Evolutionary conservation across 2,113 vertebrate genomes (phyloP).

Genomic region (Calidris pygmaea): DNA sequence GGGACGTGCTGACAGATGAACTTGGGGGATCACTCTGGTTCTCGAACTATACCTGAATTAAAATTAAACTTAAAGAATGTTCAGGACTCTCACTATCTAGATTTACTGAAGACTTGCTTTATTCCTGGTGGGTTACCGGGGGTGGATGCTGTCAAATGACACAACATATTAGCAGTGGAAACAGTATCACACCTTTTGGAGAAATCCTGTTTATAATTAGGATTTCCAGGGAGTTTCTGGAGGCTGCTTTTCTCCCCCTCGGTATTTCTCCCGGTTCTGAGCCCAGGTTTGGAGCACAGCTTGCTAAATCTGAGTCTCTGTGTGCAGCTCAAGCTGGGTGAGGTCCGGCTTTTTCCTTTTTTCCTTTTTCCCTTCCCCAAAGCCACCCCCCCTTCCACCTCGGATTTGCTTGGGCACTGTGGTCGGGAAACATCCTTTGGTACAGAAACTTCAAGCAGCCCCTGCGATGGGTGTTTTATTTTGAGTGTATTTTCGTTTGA

Average conservation of each 20-base stretch:
- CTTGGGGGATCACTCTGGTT: neutral
- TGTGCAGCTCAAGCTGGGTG: neutral
- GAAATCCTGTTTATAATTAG: neutral
- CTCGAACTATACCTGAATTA: neutral
- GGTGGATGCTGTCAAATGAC: neutral
- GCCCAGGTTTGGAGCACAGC: neutral
- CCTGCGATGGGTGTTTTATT: fast-evolving
- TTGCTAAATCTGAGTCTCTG: neutral
- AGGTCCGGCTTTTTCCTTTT: neutral
- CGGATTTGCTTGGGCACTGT: fast-evolving
- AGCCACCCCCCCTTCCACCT: neutral
- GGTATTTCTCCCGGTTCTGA: neutral
- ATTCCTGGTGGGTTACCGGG: neutral
- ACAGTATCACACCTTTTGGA: fast-evolving
- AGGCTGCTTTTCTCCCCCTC: neutral
- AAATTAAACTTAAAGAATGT: neutral
- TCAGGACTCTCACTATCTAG: no score
- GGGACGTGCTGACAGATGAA: neutral
- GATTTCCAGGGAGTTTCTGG: neutral
- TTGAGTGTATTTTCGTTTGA: fast-evolving
- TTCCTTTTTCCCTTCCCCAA: neutral
- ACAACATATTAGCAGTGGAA: fast-evolving
- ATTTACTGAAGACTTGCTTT: neutral
- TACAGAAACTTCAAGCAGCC: neutral
- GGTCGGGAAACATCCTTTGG: neutral